Percentiles rank a stretch among this genome's conserved stretches.
Evolutionary conservation across 2,797 vertebrate genomes (phyloP).

Genomic region (Decapterus maruadsi): DNA sequence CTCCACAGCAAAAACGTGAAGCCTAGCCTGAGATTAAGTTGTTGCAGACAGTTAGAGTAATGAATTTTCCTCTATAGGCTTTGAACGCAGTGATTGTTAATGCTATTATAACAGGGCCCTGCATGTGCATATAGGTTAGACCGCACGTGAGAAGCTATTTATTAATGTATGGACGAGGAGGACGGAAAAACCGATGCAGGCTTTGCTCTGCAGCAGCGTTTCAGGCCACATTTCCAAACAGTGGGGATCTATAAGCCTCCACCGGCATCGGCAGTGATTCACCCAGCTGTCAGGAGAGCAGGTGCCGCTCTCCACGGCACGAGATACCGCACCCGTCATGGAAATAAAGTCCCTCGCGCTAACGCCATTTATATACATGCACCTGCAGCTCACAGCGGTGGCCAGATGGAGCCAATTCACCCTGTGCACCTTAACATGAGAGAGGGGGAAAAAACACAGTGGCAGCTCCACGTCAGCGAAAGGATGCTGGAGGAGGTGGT

Average conservation of each 20-base stretch:
- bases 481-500: constrained; percentile 34
- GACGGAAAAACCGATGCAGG: constrained; percentile 15
- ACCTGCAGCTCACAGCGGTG: constrained; percentile 19
- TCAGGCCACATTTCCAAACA: constrained; percentile 24
- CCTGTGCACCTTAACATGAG: constrained; percentile 52
- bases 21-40: neutral
- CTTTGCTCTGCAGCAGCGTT: constrained; percentile 27
- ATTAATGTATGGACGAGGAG: constrained; percentile 2
- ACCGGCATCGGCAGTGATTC: constrained; percentile 26
- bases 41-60: constrained; percentile 5
- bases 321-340: constrained; percentile 60
- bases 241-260: constrained; percentile 26
- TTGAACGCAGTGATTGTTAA: neutral
- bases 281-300: constrained; percentile 25
- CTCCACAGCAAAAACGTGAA: neutral
- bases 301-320: constrained; percentile 9
- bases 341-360: constrained; percentile 18
- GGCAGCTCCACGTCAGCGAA: constrained; percentile 68
- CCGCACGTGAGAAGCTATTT: constrained; percentile 10
- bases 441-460: constrained; percentile 9
- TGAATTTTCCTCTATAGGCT: neutral
- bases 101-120: constrained; percentile 12
- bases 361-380: constrained; percentile 8
- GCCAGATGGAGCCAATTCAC: constrained; percentile 49
- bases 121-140: neutral